Evolutionary conservation across 2,888 invertebrate genomes (phyloP), one percentile per base, ranked within the genome.

Genomic region (Campaea margaritaria): DNA sequence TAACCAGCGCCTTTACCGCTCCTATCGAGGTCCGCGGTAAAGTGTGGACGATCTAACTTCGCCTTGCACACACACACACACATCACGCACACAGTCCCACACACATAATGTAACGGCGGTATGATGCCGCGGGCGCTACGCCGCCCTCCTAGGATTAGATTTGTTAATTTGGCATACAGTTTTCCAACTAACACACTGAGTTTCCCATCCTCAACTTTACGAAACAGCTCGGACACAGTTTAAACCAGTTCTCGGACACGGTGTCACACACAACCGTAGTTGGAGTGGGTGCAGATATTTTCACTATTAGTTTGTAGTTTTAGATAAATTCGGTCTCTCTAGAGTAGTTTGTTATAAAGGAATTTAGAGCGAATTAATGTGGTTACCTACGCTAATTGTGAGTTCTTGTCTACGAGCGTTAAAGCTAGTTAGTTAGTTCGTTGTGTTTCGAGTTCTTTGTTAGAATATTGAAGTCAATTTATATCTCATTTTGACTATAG

Each of bases 41-140:
- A 92, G 91, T 90, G 91, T 90, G 91, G 91, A 89, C 91, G 91
- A 91, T 91, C 91, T 91, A 92, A 92, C 91, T 91, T 91, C 85
- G 83, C 87, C 91, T 89, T 89, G 81, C 88, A 84, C 85, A 83
- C 87, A 81, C 79, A 75, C 79, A 69, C 72, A 52, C 64, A 61
- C 67, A 69, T 53, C 70, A 64, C 68, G 58, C 72, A 67, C 73
- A 73, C 73, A 62, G 62, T 61, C 61, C 62, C 58, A 54, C 64
- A 60, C 70, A 75, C 65, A 67, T 64, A 65, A 70, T 63, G 69
- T 63, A 59, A 64, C 75, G 73, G 70, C 68, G 75, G 75, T 76
- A 73, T 73, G 78, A 81, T 79, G 84, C 85, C 85, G 81, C 83
- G 81, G 78, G 83, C 80, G 78, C 81, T 79, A 81, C 78, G 80